These are phyloP conservation scores for Drosophila setifemur DNA, from an alignment of 1,140 invertebrate genomes.

Conservation along the genomic window DNA sequence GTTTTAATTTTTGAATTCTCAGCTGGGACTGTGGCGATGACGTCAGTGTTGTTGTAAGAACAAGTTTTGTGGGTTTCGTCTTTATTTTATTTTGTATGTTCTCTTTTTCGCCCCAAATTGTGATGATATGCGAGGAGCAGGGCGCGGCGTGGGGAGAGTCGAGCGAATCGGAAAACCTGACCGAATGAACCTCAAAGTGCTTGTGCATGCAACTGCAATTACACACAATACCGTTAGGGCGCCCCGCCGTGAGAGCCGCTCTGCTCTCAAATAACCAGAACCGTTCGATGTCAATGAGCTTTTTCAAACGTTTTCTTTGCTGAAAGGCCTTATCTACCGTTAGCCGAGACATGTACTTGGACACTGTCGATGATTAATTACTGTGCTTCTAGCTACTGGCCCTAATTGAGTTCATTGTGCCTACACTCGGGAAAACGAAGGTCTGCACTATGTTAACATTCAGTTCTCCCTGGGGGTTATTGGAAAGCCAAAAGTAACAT, in stretches of 20 bases:
- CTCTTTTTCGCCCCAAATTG: constrained; percentile 19
- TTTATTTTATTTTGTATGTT: constrained; percentile 17
- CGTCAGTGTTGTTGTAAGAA: constrained; percentile 79
- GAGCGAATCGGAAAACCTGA: constrained; percentile 49
- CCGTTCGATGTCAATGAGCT: constrained; percentile 45
- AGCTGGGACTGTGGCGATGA: constrained; percentile 65
- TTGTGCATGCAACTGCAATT: constrained; percentile 67
- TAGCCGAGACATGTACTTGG: constrained; percentile 23
- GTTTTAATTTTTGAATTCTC: constrained; percentile 66
- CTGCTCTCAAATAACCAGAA: constrained; percentile 50
- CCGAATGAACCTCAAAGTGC: constrained; percentile 65
- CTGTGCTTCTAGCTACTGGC: constrained; percentile 38
- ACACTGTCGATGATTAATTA: constrained; percentile 63
- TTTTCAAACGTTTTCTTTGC: constrained; percentile 21
- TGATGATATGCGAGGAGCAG: constrained; percentile 6
- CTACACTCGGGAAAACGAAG: not conserved
- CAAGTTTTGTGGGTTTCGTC: constrained; percentile 54
- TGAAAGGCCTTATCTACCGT: constrained; percentile 33
- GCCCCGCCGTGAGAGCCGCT: constrained; percentile 39
- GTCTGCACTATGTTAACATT: too few species aligned
- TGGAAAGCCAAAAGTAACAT: too few species aligned
- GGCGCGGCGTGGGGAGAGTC: not conserved
- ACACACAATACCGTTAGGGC: constrained; percentile 73
- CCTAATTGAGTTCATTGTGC: constrained; percentile 66
- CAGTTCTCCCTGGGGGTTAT: too few species aligned